Evolutionary conservation across 2,797 vertebrate species (phyloP).

Genomic region (Hydrolagus colliei): DNA sequence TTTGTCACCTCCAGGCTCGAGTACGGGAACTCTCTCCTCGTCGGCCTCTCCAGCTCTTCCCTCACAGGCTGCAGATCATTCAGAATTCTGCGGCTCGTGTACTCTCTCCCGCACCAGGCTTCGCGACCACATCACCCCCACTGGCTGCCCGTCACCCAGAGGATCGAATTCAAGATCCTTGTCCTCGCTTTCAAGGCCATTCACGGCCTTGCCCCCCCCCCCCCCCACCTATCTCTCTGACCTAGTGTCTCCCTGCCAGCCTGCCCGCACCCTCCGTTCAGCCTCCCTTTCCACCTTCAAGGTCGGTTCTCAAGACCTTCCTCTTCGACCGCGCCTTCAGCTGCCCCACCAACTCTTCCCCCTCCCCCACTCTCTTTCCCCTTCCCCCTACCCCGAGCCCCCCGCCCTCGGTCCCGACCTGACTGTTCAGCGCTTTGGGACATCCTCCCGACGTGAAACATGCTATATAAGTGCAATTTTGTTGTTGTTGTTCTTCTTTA

Average conservation of each 20-base stretch:
- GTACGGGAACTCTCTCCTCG: no score
- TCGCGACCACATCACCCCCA: neutral
- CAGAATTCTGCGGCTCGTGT: no score
- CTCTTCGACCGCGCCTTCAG: no score
- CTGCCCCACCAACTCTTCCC: neutral
- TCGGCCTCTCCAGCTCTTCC: neutral
- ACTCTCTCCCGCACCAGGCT: neutral
- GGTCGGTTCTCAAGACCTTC: no score
- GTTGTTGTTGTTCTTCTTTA: neutral
- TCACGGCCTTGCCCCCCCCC: no score
- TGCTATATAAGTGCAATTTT: no score
- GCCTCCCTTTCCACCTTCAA: no score
- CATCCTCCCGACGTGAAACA: no score
- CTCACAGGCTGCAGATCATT: neutral
- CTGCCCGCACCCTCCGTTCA: no score
- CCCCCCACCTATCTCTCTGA: neutral
- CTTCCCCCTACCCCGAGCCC: neutral
- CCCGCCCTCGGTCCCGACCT: neutral
- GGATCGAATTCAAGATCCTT: neutral
- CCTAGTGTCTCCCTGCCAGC: neutral
- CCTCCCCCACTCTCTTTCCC: neutral
- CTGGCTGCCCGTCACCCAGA: neutral
- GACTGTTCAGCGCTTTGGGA: no score
- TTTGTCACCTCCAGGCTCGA: no score
- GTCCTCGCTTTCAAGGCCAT: no score